These are phyloP conservation scores for Spondyliosoma cantharus DNA, from an alignment of 2,797 vertebrate genomes.

Conservation along the genomic window DNA sequence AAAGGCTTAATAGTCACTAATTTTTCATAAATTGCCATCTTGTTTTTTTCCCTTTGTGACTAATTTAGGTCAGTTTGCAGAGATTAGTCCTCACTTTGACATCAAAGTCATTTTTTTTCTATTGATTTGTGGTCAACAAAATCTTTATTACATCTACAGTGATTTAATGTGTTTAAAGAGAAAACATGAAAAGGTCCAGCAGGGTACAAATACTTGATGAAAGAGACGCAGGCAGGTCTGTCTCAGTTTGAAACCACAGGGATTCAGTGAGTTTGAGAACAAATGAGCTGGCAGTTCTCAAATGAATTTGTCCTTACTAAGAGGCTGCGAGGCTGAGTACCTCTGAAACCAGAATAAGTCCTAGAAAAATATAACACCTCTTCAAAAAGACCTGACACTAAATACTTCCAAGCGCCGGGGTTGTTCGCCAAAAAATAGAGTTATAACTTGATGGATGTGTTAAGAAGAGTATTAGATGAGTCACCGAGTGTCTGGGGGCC, in stretches of 20 bases:
- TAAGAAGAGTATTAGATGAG: slow-evolving; percentile 40
- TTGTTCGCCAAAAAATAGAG: slow-evolving; percentile 28
- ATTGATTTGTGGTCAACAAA: background rate
- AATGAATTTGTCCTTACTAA: slow-evolving; percentile 36
- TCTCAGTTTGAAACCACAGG: background rate
- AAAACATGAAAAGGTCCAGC: slow-evolving; percentile 13
- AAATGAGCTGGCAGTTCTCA: slow-evolving; percentile 39
- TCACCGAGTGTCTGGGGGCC: slow-evolving; percentile 28
- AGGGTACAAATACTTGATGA: slow-evolving; percentile 16
- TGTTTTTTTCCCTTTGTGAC: background rate
- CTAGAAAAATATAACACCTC: slow-evolving; percentile 7
- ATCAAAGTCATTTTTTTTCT: background rate
- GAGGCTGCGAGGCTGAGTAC: slow-evolving; percentile 13
- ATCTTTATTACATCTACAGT: background rate
- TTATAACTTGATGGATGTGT: slow-evolving; percentile 37
- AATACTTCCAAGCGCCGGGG: slow-evolving; percentile 2
- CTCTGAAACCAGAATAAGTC: slow-evolving; percentile 16
- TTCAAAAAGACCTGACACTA: slow-evolving; percentile 1
- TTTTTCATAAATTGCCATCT: background rate
- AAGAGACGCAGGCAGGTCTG: slow-evolving; percentile 20
- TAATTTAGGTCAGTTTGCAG: background rate
- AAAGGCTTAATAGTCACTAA: background rate
- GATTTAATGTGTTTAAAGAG: slow-evolving; percentile 1
- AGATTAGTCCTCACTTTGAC: slow-evolving; percentile 8
- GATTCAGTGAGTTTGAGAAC: slow-evolving; percentile 27